These are phyloP conservation scores for Nautilus pompilius DNA, from an alignment of 1,140 invertebrate species.

Conservation along the genomic window DNA sequence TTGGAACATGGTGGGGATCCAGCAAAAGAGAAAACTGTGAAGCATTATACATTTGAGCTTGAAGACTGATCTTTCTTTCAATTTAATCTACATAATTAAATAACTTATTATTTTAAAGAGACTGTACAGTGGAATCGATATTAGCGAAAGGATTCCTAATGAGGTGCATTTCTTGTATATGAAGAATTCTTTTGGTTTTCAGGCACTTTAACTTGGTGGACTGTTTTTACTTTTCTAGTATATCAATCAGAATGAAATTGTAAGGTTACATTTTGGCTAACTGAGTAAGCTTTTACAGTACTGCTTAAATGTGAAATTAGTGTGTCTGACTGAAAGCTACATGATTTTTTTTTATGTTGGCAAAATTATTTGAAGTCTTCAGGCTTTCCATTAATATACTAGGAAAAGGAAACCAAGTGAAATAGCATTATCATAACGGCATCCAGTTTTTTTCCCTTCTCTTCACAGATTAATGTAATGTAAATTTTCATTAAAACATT, in stretches of 20 bases:
- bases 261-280: not conserved
- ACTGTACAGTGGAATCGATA: not conserved
- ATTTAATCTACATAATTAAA: too few species aligned
- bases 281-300: not conserved
- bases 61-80: conserved; percentile 1
- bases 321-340: too few species aligned
- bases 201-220: not conserved
- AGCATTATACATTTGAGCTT: conserved; percentile 34
- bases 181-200: not conserved
- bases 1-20: conserved; percentile 21
- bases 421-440: too few species aligned
- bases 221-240: not conserved
- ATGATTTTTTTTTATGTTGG: too few species aligned
- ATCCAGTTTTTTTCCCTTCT: too few species aligned
- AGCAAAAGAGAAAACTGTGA: conserved; percentile 4
- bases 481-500: too few species aligned
- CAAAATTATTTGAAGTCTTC: too few species aligned
- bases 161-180: not conserved
- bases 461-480: too few species aligned
- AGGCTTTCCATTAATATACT: too few species aligned
- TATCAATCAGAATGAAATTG: not conserved
- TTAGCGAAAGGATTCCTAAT: not conserved
- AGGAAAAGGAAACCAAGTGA: too few species aligned
- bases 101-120: not conserved
- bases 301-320: too few species aligned